These are phyloP conservation scores for Calephelis virginiensis DNA, from an alignment of 1,140 invertebrate genomes.

Conservation along the genomic window DNA sequence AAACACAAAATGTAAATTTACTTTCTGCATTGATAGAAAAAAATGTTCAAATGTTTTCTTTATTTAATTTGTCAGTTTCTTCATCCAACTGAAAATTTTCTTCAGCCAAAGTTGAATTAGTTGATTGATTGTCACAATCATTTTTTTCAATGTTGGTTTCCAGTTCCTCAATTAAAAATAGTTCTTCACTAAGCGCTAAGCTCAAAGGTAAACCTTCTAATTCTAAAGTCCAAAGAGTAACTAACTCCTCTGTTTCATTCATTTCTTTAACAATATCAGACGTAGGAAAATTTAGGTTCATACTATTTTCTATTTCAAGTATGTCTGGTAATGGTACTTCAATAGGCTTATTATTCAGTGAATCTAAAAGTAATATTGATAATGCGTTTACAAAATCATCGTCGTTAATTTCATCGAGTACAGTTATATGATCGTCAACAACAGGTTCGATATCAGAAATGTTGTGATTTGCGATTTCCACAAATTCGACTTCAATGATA, in stretches of 20 bases:
- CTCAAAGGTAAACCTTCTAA: neutral
- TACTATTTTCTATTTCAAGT: neutral
- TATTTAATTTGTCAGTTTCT: no score
- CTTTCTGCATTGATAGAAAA: no score
- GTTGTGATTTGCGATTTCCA: neutral
- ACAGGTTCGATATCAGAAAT: neutral
- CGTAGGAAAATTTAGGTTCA: neutral
- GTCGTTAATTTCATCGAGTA: conserved; percentile 20
- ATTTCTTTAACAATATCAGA: neutral
- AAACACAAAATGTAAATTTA: no score
- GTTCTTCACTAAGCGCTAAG: no score
- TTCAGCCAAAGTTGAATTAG: no score
- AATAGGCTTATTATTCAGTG: conserved; percentile 17
- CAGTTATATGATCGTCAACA: conserved; percentile 18
- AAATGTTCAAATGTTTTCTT: no score
- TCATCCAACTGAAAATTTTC: no score
- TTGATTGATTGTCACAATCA: no score
- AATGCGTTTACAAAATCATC: conserved; percentile 21
- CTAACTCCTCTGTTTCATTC: neutral
- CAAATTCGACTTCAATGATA: neutral
- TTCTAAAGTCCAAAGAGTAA: neutral
- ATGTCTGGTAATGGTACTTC: conserved; percentile 10
- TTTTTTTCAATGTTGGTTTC: no score
- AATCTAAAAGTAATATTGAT: conserved; percentile 20
- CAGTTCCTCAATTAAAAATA: no score